These are phyloP conservation scores for Collichthys lucidus DNA, from an alignment of 2,113 vertebrate genomes.

Conservation along the genomic window DNA sequence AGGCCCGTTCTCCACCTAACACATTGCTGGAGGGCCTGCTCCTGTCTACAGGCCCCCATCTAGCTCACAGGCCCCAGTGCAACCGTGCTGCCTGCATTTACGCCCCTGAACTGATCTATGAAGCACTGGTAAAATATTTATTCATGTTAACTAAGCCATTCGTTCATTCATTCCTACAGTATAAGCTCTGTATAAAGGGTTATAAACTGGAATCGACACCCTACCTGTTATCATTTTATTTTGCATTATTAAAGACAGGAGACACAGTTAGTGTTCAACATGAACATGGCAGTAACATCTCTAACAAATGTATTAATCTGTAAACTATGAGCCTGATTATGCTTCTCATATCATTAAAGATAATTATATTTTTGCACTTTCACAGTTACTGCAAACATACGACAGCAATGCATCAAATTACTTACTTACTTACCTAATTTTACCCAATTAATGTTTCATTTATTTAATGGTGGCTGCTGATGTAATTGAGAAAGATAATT, in stretches of 20 bases:
- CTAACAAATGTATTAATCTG: conserved; percentile 1
- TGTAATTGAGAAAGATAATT: background rate
- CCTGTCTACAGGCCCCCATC: too few species aligned
- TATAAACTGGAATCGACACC: background rate
- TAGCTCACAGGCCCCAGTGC: too few species aligned
- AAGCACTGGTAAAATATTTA: background rate
- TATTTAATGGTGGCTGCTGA: conserved; percentile 12
- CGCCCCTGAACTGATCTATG: background rate
- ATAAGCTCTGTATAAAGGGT: background rate
- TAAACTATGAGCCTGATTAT: conserved; percentile 5
- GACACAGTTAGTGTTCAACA: background rate
- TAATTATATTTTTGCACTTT: conserved; percentile 8
- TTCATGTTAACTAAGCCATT: background rate
- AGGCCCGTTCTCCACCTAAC: too few species aligned
- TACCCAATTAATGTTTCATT: conserved; percentile 26
- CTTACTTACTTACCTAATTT: conserved; percentile 2
- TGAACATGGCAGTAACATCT: background rate
- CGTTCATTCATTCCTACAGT: too few species aligned
- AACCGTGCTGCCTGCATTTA: too few species aligned
- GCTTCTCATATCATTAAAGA: background rate
- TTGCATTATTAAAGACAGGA: background rate
- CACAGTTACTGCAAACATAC: conserved; percentile 1
- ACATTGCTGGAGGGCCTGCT: too few species aligned
- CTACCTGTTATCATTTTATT: background rate
- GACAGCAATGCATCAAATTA: conserved; percentile 12